Conservation (phyloP, 30 jellyfish, hydroid and myxozoan species). For the Phacellophora camtschatica region DNA sequence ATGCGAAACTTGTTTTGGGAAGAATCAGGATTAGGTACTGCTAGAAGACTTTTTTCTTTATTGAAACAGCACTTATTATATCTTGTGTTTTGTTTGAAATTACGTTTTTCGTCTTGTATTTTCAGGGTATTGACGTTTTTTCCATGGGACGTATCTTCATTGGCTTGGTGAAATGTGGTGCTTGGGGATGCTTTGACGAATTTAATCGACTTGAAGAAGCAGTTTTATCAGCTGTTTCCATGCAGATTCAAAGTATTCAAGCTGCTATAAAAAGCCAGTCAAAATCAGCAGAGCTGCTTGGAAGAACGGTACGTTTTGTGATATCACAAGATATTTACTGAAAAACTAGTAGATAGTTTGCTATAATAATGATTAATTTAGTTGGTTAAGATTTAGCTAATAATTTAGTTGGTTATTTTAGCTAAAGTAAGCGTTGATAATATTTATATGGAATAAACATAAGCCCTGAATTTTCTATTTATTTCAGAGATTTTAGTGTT, state of each 20-base stretch:
- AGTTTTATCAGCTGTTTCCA: slow-evolving; percentile 97
- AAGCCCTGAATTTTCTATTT: too few species aligned
- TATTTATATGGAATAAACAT: too few species aligned
- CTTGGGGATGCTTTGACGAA: slow-evolving; percentile 99
- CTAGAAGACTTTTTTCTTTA: too few species aligned
- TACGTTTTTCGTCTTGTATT: not conserved
- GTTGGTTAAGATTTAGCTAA: too few species aligned
- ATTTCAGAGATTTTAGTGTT: too few species aligned
- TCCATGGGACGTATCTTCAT: slow-evolving; percentile 99
- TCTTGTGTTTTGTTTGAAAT: not conserved
- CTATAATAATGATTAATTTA: too few species aligned
- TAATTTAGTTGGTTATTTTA: too few species aligned
- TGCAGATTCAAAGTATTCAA: slow-evolving; percentile 98
- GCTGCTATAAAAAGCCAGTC: slow-evolving; percentile 92
- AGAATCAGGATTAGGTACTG: too few species aligned
- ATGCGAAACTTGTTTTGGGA: too few species aligned
- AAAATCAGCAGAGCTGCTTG: slow-evolving; percentile 75
- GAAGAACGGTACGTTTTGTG: slow-evolving; percentile 89
- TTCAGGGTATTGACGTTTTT: slow-evolving; percentile 96
- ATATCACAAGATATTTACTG: too few species aligned
- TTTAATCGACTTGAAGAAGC: slow-evolving; percentile 98
- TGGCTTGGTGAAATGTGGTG: slow-evolving; percentile 99
- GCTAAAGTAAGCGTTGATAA: too few species aligned
- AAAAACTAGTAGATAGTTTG: too few species aligned
- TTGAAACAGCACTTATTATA: not conserved